Evolutionary conservation across 2,888 invertebrate genomes (phyloP), one percentile per base, ranked within the genome.

Genomic region (Stenolophus ochropezus): DNA sequence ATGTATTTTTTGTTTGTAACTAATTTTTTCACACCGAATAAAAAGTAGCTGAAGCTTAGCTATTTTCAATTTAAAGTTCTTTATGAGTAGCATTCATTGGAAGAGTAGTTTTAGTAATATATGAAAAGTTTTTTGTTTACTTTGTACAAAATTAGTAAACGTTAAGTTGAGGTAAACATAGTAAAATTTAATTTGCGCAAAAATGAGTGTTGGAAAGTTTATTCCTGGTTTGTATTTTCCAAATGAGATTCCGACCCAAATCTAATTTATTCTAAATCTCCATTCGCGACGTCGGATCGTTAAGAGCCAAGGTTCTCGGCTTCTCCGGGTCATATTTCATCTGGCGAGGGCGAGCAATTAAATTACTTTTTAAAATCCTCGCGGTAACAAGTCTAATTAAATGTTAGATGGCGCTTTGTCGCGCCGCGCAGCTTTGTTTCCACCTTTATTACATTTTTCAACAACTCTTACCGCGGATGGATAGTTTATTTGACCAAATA

Each of bases 361-460:
- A 73, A 73, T 73, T 47, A 73, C 47, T 73, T 73, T 73, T 73
- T 73, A 6, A 49, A 73, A 73, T 73, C 73, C 47, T 73, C n/a
- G 49, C 49, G 73, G 73, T 73, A 73, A 73, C 73, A 73, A 73
- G 21, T 14, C 73, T 73, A 73, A 73, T 73, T 73, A 73, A 73
- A 73, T 73, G 73, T 20, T 73, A 49, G 21, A 73, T 73, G 73
- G 49, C 23, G 18, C 49, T 49, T 49, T 73, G 65, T 61, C 14
- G 61, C n/a, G 23, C n/a, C 14, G n/a, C n/a, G 4, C 33, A 69
- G 33, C 65, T 18, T 69, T 69, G 65, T 69, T 33, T 69, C 27
- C 18, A 69, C 16, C 61, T 69, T 69, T 69, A 69, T 69, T 69
- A 69, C 33, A 69, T 69, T 69, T 69, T 69, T 69, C 65, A 33